A percentile compares a stretch with the other conserved stretches of the same genome.
These are phyloP conservation scores for Pseudochirops corinnae DNA, from an alignment of 2,797 vertebrate species.

Conservation along the genomic window DNA sequence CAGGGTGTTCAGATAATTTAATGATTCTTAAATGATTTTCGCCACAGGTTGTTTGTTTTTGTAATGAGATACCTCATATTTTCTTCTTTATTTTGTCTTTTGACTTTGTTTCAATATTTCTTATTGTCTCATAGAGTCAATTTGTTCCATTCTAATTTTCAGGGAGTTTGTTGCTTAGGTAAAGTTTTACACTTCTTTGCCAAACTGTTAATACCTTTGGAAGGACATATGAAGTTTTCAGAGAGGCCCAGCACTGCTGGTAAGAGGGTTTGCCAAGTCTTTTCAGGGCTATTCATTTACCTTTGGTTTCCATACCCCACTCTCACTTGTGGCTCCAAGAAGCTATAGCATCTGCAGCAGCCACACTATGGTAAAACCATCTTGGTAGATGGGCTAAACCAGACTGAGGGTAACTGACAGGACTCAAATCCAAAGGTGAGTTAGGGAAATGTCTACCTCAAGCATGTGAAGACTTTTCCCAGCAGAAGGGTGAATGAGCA, in stretches of 20 bases:
- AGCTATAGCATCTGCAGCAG: not conserved
- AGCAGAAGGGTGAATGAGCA: not conserved
- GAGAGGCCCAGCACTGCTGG: not conserved
- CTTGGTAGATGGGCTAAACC: not conserved
- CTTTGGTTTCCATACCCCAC: not conserved
- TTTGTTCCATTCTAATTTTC: not conserved
- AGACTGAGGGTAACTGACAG: not conserved
- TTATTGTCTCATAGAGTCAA: not conserved
- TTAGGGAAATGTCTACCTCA: not conserved
- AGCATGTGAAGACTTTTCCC: not conserved
- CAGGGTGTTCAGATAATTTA: not conserved
- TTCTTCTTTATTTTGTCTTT: not conserved
- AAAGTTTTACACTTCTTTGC: not conserved
- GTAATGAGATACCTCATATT: not conserved
- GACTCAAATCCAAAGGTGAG: not conserved
- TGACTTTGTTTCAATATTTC: not conserved
- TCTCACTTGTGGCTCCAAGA: not conserved
- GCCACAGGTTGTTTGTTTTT: not conserved
- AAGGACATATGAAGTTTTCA: not conserved
- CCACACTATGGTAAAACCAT: not conserved
- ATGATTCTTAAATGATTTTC: not conserved
- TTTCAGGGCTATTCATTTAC: not conserved
- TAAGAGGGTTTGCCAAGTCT: not conserved
- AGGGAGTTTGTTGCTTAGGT: not conserved
- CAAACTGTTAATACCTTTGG: not conserved